Conservation (phyloP, 1,140 invertebrate species). For the Geopemphigus sp. region DNA sequence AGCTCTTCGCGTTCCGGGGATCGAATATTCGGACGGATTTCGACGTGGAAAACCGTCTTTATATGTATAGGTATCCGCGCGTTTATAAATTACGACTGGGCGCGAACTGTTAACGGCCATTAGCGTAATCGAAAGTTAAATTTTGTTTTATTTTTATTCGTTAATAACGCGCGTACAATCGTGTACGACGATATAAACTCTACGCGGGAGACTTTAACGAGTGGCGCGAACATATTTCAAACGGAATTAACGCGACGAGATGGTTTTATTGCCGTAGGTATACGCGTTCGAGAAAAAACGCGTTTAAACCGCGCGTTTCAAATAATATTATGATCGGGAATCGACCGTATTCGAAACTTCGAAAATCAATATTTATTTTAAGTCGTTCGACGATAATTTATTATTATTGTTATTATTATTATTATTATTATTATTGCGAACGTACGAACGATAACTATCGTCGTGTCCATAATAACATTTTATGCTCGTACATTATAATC, state of each 20-base stretch:
- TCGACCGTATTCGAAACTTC: neutral
- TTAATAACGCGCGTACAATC: neutral
- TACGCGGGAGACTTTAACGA: conserved; percentile 36
- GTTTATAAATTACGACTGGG: conserved; percentile 26
- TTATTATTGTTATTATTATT: neutral
- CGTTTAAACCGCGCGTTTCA: neutral
- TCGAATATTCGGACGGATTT: neutral
- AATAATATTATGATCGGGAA: neutral
- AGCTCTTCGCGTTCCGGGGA: no score
- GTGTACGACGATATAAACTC: conserved; percentile 1
- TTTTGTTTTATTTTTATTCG: neutral
- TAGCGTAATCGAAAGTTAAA: conserved; percentile 28
- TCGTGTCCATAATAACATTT: neutral
- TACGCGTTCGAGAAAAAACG: neutral
- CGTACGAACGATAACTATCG: neutral
- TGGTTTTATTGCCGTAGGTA: conserved; percentile 26
- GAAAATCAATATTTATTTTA: conserved; percentile 18
- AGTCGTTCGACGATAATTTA: neutral
- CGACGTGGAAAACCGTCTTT: neutral
- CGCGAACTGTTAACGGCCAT: conserved; percentile 32
- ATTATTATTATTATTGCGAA: neutral
- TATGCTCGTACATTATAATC: neutral
- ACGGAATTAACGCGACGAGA: conserved; percentile 27
- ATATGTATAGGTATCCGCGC: no score
- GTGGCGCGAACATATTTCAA: conserved; percentile 25